phyloP scores from a whole-genome alignment of 2,797 vertebrate species.

The Vultur gryphus region DNA sequence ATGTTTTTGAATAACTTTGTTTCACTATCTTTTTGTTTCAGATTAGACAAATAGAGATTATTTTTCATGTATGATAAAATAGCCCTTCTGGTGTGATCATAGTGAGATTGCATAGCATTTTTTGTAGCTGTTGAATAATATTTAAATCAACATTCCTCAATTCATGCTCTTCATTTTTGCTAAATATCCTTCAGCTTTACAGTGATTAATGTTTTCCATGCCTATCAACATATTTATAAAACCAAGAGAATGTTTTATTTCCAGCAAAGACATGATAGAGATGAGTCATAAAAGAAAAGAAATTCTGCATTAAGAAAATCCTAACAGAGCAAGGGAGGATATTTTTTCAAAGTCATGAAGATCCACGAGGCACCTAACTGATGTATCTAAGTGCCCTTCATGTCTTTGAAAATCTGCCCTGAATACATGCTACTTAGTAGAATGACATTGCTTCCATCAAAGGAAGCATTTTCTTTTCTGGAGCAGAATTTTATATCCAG shows the following conservation, averaged over 20 bases:
- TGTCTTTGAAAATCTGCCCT: not conserved
- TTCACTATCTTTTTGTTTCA: not conserved
- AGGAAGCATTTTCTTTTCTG: not conserved
- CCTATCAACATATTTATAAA: constrained; percentile 23
- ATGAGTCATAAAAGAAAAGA: constrained; percentile 44
- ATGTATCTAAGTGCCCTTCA: not conserved
- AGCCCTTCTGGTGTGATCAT: not conserved
- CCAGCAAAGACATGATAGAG: not conserved
- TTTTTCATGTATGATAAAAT: not conserved
- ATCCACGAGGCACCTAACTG: not conserved
- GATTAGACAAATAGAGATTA: not conserved
- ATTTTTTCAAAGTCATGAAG: constrained; percentile 4
- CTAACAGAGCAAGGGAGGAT: not conserved
- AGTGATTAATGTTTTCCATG: not conserved
- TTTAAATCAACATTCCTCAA: not conserved
- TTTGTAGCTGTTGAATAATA: not conserved
- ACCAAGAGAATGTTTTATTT: constrained; percentile 22
- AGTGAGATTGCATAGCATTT: not conserved
- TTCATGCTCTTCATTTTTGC: not conserved
- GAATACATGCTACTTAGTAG: not conserved
- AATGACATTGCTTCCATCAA: not conserved
- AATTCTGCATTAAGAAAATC: not conserved
- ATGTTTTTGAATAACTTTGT: not conserved
- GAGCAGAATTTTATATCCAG: not conserved
- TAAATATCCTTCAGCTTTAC: not conserved